Evolutionary conservation across 2,888 invertebrate species (phyloP).

Genomic region (Ametastegia equiseti): DNA sequence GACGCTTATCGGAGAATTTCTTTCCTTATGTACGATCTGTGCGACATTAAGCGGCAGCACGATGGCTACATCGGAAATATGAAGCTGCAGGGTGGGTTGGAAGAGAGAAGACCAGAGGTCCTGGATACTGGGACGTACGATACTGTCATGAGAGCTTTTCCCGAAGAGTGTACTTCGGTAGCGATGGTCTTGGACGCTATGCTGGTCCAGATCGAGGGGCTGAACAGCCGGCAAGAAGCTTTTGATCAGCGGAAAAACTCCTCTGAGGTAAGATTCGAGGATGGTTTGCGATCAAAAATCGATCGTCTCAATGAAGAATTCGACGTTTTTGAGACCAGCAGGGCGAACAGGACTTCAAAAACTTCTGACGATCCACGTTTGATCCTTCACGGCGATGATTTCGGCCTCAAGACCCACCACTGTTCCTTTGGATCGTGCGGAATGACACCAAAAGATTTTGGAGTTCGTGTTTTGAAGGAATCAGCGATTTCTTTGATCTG

Average conservation of each 20-base stretch:
- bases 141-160: conserved; percentile 57
- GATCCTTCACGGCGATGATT: conserved; percentile 59
- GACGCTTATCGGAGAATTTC: conserved; percentile 78
- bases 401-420: conserved; percentile 40
- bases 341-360: not conserved
- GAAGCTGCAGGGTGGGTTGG: conserved; percentile 63
- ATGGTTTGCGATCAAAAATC: not conserved
- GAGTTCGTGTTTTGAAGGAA: not conserved
- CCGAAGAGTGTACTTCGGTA: conserved; percentile 62
- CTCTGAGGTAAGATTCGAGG: not conserved
- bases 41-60: conserved; percentile 78
- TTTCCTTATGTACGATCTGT: conserved; percentile 78
- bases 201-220: conserved; percentile 61
- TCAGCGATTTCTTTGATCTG: not conserved
- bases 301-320: conserved; percentile 8
- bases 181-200: conserved; percentile 64
- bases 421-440: not conserved
- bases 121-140: conserved; percentile 57
- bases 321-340: not conserved
- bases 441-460: not conserved
- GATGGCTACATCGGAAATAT: conserved; percentile 76
- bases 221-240: not conserved
- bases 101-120: conserved; percentile 45
- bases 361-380: conserved; percentile 54
- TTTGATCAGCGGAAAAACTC: not conserved